These are phyloP conservation scores for Clarias batrachus DNA, from an alignment of 2,113 vertebrate species.

Conservation along the genomic window DNA sequence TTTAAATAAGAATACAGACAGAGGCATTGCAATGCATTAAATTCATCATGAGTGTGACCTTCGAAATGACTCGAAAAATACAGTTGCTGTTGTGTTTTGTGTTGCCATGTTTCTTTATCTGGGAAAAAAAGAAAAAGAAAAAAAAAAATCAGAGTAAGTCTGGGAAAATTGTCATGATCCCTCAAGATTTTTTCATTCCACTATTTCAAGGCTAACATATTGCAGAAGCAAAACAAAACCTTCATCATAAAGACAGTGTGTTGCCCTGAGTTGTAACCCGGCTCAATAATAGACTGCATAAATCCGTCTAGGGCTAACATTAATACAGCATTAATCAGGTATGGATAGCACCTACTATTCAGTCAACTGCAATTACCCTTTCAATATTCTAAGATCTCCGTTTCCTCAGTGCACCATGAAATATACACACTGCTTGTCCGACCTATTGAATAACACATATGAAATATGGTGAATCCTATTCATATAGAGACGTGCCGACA, in stretches of 20 bases:
- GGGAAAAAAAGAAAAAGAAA: background rate
- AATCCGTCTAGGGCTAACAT: constrained; percentile 2
- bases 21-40: background rate
- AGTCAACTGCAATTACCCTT: background rate
- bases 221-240: background rate
- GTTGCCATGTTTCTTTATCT: background rate
- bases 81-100: background rate
- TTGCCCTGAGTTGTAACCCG: background rate
- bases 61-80: background rate
- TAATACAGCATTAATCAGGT: constrained; percentile 11
- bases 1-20: background rate
- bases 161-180: background rate
- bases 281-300: background rate
- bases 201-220: background rate
- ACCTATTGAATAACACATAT: background rate
- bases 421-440: background rate
- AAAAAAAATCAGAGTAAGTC: background rate
- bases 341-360: constrained; percentile 6
- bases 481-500: background rate
- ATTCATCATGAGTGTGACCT: background rate
- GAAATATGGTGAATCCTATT: background rate
- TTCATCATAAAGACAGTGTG: constrained; percentile 16
- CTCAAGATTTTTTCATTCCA: background rate
- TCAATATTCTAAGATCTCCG: background rate
- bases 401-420: background rate